Conservation (phyloP, 2,113 vertebrate genomes). For the Antechinus flavipes region DNA sequence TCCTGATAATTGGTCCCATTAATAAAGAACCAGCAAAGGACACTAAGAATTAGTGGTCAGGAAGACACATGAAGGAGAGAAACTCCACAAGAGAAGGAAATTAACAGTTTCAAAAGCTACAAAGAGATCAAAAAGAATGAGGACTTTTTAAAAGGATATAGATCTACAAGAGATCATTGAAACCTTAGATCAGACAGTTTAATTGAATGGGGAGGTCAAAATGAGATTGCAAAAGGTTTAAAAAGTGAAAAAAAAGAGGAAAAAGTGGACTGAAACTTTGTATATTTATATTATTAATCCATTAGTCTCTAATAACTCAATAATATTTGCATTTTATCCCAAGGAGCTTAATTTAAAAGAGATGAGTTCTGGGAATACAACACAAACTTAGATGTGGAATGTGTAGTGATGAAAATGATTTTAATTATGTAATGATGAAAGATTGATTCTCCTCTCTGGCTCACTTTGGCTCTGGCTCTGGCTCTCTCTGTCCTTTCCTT, state of each 20-base stretch:
- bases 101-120: not conserved
- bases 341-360: not conserved
- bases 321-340: not conserved
- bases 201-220: not conserved
- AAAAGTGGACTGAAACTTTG: not conserved
- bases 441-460: not conserved
- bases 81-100: not conserved
- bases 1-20: not conserved
- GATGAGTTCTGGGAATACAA: not conserved
- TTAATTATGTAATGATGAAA: not conserved
- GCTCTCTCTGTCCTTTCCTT: not conserved
- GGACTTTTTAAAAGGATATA: not conserved
- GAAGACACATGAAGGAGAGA: not conserved
- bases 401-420: not conserved
- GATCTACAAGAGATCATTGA: not conserved
- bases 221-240: not conserved
- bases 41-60: not conserved
- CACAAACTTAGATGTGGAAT: not conserved
- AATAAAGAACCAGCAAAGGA: not conserved
- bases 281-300: not conserved
- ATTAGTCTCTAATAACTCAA: not conserved
- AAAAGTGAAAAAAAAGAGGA: not conserved
- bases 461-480: no score
- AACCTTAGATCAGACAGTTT: not conserved
- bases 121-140: not conserved